A percentile compares a stretch with the other conserved stretches of the same genome.
These are phyloP conservation scores for Phalacrocorax aristotelis DNA, from an alignment of 2,113 vertebrate species.

Conservation along the genomic window DNA sequence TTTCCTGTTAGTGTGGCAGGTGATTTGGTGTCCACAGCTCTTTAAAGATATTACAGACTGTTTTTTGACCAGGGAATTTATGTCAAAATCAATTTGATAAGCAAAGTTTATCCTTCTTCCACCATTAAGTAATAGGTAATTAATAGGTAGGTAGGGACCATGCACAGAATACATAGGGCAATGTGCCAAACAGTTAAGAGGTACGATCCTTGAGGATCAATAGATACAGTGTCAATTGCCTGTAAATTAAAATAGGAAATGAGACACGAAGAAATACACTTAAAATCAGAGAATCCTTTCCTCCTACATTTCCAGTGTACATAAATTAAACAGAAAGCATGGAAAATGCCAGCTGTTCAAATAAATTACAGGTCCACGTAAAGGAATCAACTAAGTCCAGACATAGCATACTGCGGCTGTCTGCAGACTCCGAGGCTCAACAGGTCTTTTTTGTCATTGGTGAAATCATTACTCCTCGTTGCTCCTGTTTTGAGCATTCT, in stretches of 20 bases:
- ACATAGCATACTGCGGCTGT: not conserved
- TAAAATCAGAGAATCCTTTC: not conserved
- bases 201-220: not conserved
- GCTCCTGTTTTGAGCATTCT: not conserved
- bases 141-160: not conserved
- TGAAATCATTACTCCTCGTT: not conserved
- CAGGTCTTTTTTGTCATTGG: rapidly evolving
- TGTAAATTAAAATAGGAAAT: not conserved
- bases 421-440: not conserved
- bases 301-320: not conserved
- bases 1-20: not conserved
- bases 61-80: not conserved
- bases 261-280: not conserved
- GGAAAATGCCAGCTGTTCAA: not conserved
- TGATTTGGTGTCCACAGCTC: not conserved
- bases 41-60: not conserved
- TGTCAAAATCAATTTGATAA: slow-evolving; percentile 29
- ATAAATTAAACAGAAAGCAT: not conserved
- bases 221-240: not conserved
- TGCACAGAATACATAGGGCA: not conserved
- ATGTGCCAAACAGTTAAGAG: not conserved
- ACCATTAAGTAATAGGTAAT: not conserved
- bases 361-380: not conserved
- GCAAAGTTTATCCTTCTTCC: not conserved
- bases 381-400: not conserved